A percentile compares a stretch with the other conserved stretches of the same genome.
These are phyloP conservation scores for Sinocyclocheilus grahami DNA, from an alignment of 2,113 vertebrate genomes.

Conservation along the genomic window DNA sequence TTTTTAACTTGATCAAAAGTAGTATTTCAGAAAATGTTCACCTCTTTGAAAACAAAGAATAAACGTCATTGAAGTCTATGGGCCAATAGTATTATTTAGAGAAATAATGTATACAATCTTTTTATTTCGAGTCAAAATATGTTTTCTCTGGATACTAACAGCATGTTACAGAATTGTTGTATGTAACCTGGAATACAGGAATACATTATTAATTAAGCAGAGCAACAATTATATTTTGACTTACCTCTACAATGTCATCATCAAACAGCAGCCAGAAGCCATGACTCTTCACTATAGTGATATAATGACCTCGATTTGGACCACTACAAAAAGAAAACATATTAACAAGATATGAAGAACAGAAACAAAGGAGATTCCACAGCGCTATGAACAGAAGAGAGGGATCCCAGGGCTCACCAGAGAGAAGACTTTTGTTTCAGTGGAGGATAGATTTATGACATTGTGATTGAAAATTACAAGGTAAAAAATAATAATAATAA, in stretches of 20 bases:
- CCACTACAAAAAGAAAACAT: constrained; percentile 70
- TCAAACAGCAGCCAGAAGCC: no score
- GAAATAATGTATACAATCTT: neutral
- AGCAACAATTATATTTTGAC: constrained; percentile 15
- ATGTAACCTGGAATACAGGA: neutral
- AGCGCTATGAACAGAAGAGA: no score
- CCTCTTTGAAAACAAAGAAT: neutral
- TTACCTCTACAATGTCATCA: constrained; percentile 89
- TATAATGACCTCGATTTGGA: constrained; percentile 91
- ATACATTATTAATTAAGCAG: neutral
- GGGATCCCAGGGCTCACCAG: no score
- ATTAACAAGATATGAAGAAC: neutral
- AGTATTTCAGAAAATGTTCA: neutral
- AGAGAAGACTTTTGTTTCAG: neutral
- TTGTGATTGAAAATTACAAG: no score
- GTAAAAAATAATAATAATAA: no score
- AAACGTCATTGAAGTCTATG: neutral
- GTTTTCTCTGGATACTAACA: neutral
- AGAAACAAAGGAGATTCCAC: neutral
- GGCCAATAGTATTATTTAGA: neutral
- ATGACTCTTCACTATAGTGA: constrained; percentile 92
- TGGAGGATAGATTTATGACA: neutral
- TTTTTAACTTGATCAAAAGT: neutral
- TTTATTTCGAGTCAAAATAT: neutral
- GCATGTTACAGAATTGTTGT: neutral